A percentile compares a stretch with the other conserved stretches of the same genome.
These are phyloP conservation scores for Drosophila lini DNA, from an alignment of 1,140 invertebrate genomes.

Conservation along the genomic window DNA sequence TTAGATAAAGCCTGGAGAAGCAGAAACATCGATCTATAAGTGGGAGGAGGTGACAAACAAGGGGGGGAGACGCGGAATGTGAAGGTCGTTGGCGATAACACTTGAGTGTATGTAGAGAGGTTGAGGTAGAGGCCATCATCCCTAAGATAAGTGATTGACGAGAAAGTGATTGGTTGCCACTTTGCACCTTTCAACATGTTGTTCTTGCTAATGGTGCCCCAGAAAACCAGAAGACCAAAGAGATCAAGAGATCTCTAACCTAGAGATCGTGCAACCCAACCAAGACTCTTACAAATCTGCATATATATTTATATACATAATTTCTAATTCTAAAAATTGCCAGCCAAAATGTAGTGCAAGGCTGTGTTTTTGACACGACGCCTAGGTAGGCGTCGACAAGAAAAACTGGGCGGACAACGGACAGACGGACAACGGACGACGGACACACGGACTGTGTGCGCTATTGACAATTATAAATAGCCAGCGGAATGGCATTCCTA, in stretches of 20 bases:
- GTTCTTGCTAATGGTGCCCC: not conserved
- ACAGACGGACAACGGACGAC: conserved; percentile 3
- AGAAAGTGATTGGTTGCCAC: conserved; percentile 19
- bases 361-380: conserved; percentile 76
- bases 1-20: conserved; percentile 35
- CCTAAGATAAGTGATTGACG: not conserved
- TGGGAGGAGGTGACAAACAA: conserved; percentile 6
- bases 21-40: conserved; percentile 29
- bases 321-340: conserved; percentile 76
- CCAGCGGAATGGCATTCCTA: conserved; percentile 45
- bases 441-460: conserved; percentile 11
- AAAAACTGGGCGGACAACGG: conserved; percentile 2
- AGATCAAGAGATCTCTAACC: conserved; percentile 32
- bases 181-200: conserved; percentile 9
- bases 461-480: conserved; percentile 77
- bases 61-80: not conserved
- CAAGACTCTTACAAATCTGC: not conserved
- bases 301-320: conserved; percentile 54
- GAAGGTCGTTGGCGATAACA: conserved; percentile 31
- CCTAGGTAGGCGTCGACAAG: conserved; percentile 33
- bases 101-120: not conserved
- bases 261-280: conserved; percentile 27
- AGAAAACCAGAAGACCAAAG: conserved; percentile 16
- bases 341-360: conserved; percentile 69
- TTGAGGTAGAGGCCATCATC: conserved; percentile 3